phyloP scores from a whole-genome alignment of 2,113 vertebrate genomes.

The Myotis lucifugus region DNA sequence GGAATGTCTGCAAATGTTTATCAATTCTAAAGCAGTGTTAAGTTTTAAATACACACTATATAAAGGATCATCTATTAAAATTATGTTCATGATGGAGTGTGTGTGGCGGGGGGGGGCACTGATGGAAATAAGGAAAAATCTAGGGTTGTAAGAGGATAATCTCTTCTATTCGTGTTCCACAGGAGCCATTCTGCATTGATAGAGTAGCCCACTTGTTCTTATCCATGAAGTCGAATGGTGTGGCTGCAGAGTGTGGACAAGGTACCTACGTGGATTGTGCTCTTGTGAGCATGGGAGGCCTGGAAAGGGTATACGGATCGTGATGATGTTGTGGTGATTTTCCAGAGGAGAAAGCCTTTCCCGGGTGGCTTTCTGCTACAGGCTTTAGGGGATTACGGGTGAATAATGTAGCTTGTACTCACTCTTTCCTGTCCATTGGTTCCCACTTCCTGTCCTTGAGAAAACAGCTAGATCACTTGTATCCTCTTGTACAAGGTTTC shows the following conservation, averaged over 20 bases:
- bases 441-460: background rate
- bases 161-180: background rate
- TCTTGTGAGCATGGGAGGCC: background rate
- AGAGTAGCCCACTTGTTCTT: background rate
- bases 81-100: background rate
- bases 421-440: background rate
- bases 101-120: background rate
- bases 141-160: background rate
- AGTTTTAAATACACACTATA: background rate
- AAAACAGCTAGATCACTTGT: background rate
- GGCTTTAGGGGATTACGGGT: background rate
- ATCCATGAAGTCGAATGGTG: fast-evolving
- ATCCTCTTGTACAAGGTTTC: background rate
- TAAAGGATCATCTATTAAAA: background rate
- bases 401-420: background rate
- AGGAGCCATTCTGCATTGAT: background rate
- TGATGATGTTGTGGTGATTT: background rate
- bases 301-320: background rate
- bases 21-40: background rate
- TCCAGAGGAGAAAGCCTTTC: background rate
- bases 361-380: background rate
- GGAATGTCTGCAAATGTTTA: background rate
- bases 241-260: too few species aligned
- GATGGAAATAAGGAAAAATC: background rate
- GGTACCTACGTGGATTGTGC: too few species aligned